Evolutionary conservation across 2,797 vertebrate genomes (phyloP).

Genomic region (Mionectes olivaceus): DNA sequence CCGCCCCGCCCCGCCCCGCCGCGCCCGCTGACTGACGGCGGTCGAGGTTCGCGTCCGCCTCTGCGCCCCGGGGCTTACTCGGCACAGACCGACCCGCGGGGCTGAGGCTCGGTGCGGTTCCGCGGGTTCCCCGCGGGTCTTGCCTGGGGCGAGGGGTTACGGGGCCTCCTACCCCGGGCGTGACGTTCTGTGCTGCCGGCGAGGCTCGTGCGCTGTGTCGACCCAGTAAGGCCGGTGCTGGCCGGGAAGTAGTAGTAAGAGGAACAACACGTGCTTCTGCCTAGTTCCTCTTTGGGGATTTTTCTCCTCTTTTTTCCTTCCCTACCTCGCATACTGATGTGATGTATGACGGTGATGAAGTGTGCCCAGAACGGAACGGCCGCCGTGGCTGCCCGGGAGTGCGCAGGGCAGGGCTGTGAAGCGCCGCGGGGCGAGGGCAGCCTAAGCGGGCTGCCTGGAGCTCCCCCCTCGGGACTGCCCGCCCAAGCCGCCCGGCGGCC

Average conservation of each 20-base stretch:
- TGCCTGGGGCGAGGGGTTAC: fast-evolving
- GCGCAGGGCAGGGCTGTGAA: neutral
- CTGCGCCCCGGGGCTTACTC: neutral
- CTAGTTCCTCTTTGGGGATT: neutral
- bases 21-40: no score
- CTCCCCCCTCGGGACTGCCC: fast-evolving
- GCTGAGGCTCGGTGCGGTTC: fast-evolving
- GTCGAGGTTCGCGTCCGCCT: no score
- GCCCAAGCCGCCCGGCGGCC: no score
- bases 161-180: no score
- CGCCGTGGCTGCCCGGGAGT: neutral
- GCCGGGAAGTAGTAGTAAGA: neutral
- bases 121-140: no score
- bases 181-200: fast-evolving
- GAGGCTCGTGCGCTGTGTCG: no score
- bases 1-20: neutral
- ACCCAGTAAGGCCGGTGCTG: fast-evolving
- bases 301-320: neutral
- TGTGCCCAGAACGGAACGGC: neutral
- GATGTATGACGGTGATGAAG: neutral
- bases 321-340: fast-evolving
- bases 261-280: neutral
- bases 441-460: no score
- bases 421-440: no score
- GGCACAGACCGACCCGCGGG: fast-evolving